Evolutionary conservation across 2,113 vertebrate genomes (phyloP), one percentile per base, ranked within the genome.

Genomic region (Butorides virescens): DNA sequence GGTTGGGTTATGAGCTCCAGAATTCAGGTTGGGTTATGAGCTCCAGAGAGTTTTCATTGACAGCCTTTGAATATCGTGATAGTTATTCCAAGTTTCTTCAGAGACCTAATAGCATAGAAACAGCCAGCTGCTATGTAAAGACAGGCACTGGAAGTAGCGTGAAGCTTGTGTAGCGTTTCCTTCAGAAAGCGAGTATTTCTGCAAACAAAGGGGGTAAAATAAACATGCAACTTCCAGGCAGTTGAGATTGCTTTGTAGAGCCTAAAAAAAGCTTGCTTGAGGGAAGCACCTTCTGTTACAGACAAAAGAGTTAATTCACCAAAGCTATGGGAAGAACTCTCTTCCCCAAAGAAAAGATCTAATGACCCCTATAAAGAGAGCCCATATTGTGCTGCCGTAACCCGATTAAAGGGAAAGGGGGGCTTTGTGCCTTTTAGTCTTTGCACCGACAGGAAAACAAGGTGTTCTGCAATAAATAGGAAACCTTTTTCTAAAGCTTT

Each of bases 301-400:
- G 62, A 96, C 91, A 97, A 96, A 97, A 81, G 91, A 95, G 73
- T 83, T 93, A 95, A 94, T 95, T 95, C 95, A 94, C 66, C 83
- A 63, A 74, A 91, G 86, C 83, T 49, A 23, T 81, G 81, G 93
- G 71, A 92, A 94, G 88, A 81, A 66, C 72, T 79, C 79, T 70
- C 37, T 72, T 86, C 65, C 47, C 68, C 63, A 92, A 95, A 93
- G 87, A 94, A 94, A 95, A 93, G 88, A 67, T 91, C 94, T 95
- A 96, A 96, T 94, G 96, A 67, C 93, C 92, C 88, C 93, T 86
- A 89, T 97, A 97, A 96, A 96, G 76, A 63, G 68, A 92, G 77
- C 77, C 92, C 92, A 92, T 91, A 92, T 73, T 92, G 93, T 90
- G 80, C 88, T 74, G 83, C 91, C 80, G 81, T 93, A 97, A 95